A percentile compares a stretch with the other conserved stretches of the same genome.
Evolutionary conservation across 2,888 invertebrate genomes (phyloP).

Genomic region (Ceramica pisi): DNA sequence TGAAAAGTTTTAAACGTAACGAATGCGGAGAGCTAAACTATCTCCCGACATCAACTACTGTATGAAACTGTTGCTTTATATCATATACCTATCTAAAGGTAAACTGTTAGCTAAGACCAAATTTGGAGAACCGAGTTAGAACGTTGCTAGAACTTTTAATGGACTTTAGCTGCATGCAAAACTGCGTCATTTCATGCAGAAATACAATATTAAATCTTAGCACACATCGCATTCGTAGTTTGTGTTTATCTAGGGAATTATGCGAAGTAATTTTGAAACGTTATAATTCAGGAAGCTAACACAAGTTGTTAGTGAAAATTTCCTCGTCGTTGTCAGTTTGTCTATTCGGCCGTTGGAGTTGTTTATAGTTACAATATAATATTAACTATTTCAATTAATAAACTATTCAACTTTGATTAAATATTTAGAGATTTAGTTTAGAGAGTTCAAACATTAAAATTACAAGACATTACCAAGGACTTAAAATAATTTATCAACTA

Average conservation of each 20-base stretch:
- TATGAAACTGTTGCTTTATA: conserved; percentile 48
- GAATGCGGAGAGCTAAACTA: conserved; percentile 12
- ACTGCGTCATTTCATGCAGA: conserved; percentile 73
- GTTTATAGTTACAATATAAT: conserved; percentile 16
- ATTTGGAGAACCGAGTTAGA: conserved; percentile 74
- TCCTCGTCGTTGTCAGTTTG: conserved; percentile 31
- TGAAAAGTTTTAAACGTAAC: conserved; percentile 11
- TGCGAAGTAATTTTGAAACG: conserved; percentile 56
- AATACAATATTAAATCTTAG: conserved; percentile 64
- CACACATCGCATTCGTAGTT: conserved; percentile 65
- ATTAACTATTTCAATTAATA: conserved; percentile 24
- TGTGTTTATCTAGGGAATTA: conserved; percentile 64
- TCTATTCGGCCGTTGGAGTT: conserved; percentile 15
- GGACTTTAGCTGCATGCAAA: conserved; percentile 80
- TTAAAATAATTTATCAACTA: too few relatives aligned
- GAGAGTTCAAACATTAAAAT: too few relatives aligned
- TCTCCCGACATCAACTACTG: conserved; percentile 1
- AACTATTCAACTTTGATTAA: conserved; percentile 13
- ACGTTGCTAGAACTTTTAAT: conserved; percentile 84
- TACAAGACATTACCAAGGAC: not conserved
- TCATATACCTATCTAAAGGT: conserved; percentile 62
- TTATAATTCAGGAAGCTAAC: conserved; percentile 57
- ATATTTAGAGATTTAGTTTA: conserved; percentile 14
- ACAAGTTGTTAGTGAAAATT: conserved; percentile 51
- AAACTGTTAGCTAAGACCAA: conserved; percentile 71